Evolutionary conservation across 2,113 vertebrate species (phyloP).

Genomic region (Burhinus oedicnemus): DNA sequence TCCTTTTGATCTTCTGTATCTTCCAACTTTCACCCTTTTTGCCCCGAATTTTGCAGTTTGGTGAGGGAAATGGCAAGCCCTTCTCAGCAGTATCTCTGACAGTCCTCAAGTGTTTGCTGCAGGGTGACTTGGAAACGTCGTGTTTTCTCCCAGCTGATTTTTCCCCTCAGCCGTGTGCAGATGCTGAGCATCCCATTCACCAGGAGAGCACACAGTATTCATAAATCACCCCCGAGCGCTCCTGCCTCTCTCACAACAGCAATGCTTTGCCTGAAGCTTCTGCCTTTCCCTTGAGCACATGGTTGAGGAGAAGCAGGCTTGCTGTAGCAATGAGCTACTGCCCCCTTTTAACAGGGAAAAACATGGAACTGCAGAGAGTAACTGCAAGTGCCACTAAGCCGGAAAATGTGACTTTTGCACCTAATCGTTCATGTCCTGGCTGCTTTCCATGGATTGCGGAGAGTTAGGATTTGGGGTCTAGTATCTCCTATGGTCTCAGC

Average conservation of each 20-base stretch:
- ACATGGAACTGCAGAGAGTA: neutral
- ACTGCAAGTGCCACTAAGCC: neutral
- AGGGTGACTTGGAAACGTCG: accelerated
- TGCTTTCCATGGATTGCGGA: neutral
- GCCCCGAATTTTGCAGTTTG: neutral
- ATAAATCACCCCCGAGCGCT: accelerated
- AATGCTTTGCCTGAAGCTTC: neutral
- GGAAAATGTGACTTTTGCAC: neutral
- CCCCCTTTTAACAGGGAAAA: neutral
- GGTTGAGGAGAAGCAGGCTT: neutral
- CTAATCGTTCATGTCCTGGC: neutral
- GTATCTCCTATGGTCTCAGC: neutral
- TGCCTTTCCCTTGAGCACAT: neutral
- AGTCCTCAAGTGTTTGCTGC: neutral
- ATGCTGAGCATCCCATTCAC: neutral
- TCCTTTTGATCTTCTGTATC: neutral
- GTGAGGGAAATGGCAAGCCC: neutral
- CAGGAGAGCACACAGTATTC: neutral
- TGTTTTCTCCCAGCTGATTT: neutral
- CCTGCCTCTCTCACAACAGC: neutral
- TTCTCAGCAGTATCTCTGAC: neutral
- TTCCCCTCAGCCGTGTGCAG: accelerated
- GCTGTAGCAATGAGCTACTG: neutral
- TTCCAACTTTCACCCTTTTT: neutral
- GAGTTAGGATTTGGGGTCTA: neutral